Evolutionary conservation across 2,113 vertebrate genomes (phyloP), one percentile per base, ranked within the genome.

Genomic region (Pycnonotus jocosus): DNA sequence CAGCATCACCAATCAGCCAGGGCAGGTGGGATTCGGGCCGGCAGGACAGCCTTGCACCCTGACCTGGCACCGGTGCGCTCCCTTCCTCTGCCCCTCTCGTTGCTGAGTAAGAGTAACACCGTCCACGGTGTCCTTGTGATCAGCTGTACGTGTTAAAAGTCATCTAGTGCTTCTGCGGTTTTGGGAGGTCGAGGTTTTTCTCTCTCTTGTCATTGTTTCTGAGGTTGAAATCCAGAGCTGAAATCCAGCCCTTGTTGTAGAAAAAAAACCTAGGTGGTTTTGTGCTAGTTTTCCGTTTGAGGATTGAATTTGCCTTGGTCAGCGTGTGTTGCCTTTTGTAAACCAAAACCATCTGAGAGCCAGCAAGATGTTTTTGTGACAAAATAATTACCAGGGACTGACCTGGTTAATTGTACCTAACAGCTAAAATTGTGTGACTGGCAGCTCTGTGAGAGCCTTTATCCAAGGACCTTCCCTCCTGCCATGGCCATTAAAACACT

Each of bases 1-100:
- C 96, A 97, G 96, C 91, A 88, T 97, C 91, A 98, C 98, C 98
- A 98, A 96, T 91, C 96, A 77, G 97, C 98, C 96, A 64, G 97
- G 98, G 98, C 99, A 99, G 99, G 99, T 99, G 98, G 98, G 98
- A 98, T 95, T 92, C 91, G 97, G 97, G 96, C 98, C 98, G 97
- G 98, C 97, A 95, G 97, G 97, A 96, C 94, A 92, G 96, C 97
- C 95, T 94, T 82, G 96, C 97, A 97, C 95, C 97, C 95, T 97
- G 97, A 97, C 97, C 96, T 51, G 80, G 78, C 91, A 91, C 94
- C 81, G 82, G 94, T 92, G 89, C 2, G 95, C 66, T 95, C 90
- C 20, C 88, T 94, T 92, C 93, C 90, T 96, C 95, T 91, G 62
- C 71, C 51, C 54, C 44, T 76, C 86, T 68, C 71, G 1, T 53